Conservation (phyloP, 2,113 vertebrate species). For the Elephas maximus region DNA sequence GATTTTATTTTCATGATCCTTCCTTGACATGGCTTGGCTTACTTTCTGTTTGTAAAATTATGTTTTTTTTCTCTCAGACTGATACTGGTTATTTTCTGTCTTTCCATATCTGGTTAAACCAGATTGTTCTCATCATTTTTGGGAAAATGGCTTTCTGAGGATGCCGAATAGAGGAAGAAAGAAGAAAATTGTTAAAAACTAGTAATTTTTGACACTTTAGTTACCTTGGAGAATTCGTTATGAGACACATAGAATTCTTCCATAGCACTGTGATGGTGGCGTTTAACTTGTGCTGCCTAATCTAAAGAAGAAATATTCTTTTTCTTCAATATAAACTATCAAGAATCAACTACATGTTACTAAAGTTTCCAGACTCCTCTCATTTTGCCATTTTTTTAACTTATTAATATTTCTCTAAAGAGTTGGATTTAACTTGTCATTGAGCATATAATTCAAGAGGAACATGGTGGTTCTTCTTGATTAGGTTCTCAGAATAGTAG, state of each 20-base stretch:
- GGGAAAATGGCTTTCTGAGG: background rate
- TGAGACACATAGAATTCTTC: background rate
- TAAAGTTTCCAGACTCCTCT: conserved; percentile 26
- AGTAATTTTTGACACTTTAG: background rate
- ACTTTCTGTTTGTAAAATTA: no score
- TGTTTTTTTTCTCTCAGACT: no score
- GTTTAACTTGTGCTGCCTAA: background rate
- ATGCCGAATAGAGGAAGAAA: background rate
- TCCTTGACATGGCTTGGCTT: no score
- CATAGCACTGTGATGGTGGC: background rate
- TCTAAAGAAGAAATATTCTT: background rate
- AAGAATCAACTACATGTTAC: background rate
- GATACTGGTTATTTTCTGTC: no score
- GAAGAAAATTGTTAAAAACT: background rate
- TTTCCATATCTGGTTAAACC: background rate
- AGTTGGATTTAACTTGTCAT: conserved; percentile 55
- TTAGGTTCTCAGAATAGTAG: conserved; percentile 73
- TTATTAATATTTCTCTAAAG: conserved; percentile 73
- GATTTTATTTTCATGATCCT: no score
- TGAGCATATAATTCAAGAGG: conserved; percentile 49
- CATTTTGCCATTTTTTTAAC: conserved; percentile 52
- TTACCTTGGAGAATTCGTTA: background rate
- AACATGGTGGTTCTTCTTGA: conserved; percentile 68
- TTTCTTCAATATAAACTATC: background rate
- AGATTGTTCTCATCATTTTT: background rate